Evolutionary conservation across 53 echinoderm and acorn worm genomes (phyloP).

Genomic region (Holothuria leucospilota): DNA sequence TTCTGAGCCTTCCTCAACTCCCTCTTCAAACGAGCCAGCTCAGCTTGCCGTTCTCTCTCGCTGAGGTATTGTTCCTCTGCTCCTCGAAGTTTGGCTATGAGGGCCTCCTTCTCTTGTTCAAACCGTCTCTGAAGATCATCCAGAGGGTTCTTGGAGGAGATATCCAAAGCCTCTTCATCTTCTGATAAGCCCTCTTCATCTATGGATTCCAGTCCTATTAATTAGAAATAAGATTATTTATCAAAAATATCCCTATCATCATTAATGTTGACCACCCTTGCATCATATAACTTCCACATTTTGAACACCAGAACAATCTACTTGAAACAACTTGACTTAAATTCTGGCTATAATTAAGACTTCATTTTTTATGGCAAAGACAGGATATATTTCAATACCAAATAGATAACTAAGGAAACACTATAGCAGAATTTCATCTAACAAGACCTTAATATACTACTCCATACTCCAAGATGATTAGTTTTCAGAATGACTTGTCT

Average conservation of each 20-base stretch:
- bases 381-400: too few species aligned
- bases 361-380: too few species aligned
- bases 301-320: too few species aligned
- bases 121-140: constrained; percentile 83
- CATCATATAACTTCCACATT: too few species aligned
- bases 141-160: constrained; percentile 58
- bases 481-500: too few species aligned
- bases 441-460: too few species aligned
- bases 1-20: constrained; percentile 88
- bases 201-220: background rate
- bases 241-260: background rate
- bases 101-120: constrained; percentile 83
- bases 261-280: too few species aligned
- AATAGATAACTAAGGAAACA: too few species aligned
- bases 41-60: constrained; percentile 94
- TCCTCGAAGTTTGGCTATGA: constrained; percentile 79
- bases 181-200: constrained; percentile 71
- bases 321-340: too few species aligned
- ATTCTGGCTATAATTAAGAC: too few species aligned
- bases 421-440: too few species aligned
- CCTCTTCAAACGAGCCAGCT: constrained; percentile 82
- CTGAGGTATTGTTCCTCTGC: constrained; percentile 80
- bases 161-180: constrained; percentile 64
- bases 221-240: background rate
- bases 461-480: too few species aligned